Conservation (phyloP, 2,113 vertebrate species). For the Zapornia atra region DNA sequence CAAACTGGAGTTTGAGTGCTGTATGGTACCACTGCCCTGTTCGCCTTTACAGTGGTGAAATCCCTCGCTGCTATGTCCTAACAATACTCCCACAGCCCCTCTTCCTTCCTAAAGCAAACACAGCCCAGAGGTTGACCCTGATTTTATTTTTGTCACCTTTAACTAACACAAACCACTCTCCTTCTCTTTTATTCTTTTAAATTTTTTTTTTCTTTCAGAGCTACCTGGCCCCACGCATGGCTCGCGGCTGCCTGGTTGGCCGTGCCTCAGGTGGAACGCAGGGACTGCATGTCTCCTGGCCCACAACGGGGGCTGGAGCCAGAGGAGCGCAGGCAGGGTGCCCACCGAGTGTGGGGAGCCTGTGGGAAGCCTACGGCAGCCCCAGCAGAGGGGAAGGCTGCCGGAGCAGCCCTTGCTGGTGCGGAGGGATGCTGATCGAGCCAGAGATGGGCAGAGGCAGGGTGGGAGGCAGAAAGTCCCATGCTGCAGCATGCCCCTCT, state of each 20-base stretch:
- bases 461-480: too few species aligned
- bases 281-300: neutral
- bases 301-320: accelerated
- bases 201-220: too few species aligned
- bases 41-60: neutral
- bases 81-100: neutral
- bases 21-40: accelerated
- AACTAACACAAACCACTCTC: neutral
- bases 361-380: neutral
- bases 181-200: neutral
- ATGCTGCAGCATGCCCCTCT: neutral
- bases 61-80: neutral
- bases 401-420: neutral
- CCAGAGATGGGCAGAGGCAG: too few species aligned
- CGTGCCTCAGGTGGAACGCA: neutral
- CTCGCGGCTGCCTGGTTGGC: neutral
- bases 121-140: neutral
- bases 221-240: neutral
- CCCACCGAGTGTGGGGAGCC: too few species aligned
- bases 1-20: neutral
- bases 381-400: neutral
- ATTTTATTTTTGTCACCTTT: neutral
- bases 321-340: neutral
- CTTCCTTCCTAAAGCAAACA: neutral
- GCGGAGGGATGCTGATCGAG: neutral